Evolutionary conservation across 1,140 invertebrate genomes (phyloP).

Genomic region (Penaeus vannamei): DNA sequence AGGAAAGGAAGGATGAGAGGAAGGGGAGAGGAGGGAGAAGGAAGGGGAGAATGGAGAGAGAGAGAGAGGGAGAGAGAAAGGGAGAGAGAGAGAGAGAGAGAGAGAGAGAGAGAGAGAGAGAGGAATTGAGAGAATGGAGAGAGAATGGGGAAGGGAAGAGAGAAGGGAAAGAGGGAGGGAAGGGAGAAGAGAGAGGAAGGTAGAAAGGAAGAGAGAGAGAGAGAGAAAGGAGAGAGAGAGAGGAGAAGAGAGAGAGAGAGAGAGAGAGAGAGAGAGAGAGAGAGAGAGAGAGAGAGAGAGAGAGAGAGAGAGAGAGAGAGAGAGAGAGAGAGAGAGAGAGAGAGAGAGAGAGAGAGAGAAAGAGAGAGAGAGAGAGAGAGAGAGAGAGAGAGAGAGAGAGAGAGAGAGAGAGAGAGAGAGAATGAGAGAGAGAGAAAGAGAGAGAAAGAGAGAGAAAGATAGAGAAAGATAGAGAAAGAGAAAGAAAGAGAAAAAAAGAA

Average conservation of each 20-base stretch:
- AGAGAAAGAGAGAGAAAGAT: too few species aligned
- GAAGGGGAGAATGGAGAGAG: background rate
- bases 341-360: background rate
- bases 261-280: background rate
- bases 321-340: background rate
- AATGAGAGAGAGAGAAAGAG: too few species aligned
- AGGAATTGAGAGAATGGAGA: background rate
- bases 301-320: background rate
- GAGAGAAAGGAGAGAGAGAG: background rate
- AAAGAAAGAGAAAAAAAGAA: background rate
- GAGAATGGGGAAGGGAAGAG: too few species aligned
- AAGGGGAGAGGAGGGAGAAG: background rate
- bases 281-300: background rate
- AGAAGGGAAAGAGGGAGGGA: background rate
- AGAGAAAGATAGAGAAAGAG: slow-evolving; percentile 30
- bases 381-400: background rate
- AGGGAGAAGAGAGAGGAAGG: background rate
- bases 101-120: background rate
- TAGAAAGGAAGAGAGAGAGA: background rate
- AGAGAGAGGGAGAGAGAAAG: background rate
- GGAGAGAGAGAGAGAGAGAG: background rate
- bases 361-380: background rate
- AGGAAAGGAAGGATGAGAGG: background rate
- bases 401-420: background rate
- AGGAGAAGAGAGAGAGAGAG: too few species aligned